These are phyloP conservation scores for Saguinus midas DNA, from an alignment of 2,113 vertebrate species.

Conservation along the genomic window DNA sequence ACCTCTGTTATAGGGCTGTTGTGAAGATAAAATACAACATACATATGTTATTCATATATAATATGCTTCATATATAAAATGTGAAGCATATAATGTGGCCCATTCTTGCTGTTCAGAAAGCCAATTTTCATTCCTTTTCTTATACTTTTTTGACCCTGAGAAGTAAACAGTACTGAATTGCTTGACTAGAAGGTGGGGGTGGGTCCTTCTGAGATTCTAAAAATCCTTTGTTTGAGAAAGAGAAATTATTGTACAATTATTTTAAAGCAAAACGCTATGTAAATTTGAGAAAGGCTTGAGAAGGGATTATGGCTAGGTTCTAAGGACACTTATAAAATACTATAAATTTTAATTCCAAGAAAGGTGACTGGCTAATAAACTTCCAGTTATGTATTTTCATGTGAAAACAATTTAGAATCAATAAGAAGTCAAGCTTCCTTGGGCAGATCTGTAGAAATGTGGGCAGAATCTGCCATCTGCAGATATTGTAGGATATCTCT, in stretches of 20 bases:
- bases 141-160: neutral
- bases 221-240: conserved; percentile 13
- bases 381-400: neutral
- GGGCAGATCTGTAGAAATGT: neutral
- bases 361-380: neutral
- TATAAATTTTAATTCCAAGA: conserved; percentile 35
- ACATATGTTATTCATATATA: neutral
- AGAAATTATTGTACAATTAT: conserved; percentile 8
- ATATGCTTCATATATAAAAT: neutral
- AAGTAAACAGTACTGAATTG: neutral
- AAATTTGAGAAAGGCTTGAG: conserved; percentile 28
- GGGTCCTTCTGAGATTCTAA: conserved; percentile 1
- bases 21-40: neutral
- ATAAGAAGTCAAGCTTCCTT: neutral
- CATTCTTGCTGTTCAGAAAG: conserved; percentile 16
- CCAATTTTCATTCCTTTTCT: neutral
- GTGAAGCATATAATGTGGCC: neutral
- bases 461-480: neutral
- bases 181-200: neutral
- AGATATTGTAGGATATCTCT: neutral
- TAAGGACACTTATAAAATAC: neutral
- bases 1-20: neutral
- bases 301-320: neutral
- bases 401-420: conserved; percentile 17
- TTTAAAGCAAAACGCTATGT: conserved; percentile 21